phyloP scores from a whole-genome alignment of 2,113 vertebrate species.

The Lonchura striata region DNA sequence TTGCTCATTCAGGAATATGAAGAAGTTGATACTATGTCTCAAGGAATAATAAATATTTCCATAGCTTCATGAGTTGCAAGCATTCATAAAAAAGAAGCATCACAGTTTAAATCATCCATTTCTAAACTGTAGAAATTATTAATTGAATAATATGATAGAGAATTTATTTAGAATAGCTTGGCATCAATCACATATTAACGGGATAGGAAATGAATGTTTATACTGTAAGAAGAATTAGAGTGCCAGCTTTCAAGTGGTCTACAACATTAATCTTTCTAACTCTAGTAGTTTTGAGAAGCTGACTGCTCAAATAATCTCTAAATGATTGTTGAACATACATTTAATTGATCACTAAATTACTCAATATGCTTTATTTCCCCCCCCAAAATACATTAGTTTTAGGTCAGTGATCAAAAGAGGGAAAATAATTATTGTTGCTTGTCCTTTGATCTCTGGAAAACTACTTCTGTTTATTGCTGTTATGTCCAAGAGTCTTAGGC shows the following conservation, averaged over 20 bases:
- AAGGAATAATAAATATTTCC: background rate
- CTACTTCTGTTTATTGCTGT: background rate
- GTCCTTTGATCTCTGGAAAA: constrained; percentile 25
- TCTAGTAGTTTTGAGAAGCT: constrained; percentile 19
- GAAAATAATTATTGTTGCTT: background rate
- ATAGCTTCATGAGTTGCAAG: background rate
- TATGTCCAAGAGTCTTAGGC: background rate
- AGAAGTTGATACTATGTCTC: background rate
- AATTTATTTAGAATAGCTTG: constrained; percentile 54
- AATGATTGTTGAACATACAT: constrained; percentile 14
- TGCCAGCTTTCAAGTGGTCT: constrained; percentile 50
- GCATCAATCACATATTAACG: constrained; percentile 39
- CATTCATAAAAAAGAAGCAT: background rate
- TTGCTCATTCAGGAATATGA: background rate
- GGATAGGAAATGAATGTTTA: constrained; percentile 51
- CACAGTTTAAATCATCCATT: background rate
- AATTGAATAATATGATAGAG: background rate
- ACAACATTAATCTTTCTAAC: constrained; percentile 51
- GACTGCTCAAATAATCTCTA: constrained; percentile 7
- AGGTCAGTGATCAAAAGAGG: constrained; percentile 4
- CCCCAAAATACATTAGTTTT: background rate
- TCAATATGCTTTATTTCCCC: background rate
- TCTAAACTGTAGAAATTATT: constrained; percentile 8
- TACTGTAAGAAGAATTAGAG: constrained; percentile 39
- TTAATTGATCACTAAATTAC: constrained; percentile 39